phyloP scores from a whole-genome alignment of 2,113 vertebrate species.

The Halcyon senegalensis region DNA sequence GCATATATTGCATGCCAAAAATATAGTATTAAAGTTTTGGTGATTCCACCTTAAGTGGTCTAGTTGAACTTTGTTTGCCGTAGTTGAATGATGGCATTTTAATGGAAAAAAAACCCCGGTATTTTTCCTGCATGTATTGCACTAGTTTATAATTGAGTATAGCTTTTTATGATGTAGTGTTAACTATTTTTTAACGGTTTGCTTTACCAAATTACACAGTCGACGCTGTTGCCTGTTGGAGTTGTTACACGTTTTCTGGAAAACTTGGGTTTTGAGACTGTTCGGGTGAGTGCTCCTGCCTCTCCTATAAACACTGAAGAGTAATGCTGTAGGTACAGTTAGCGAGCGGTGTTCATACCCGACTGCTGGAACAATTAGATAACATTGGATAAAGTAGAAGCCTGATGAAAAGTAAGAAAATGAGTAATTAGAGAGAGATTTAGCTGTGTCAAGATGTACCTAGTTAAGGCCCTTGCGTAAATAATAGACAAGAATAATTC shows the following conservation, averaged over 20 bases:
- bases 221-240: background rate
- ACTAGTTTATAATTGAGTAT: background rate
- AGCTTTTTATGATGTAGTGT: background rate
- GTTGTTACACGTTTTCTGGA: background rate
- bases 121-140: background rate
- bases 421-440: background rate
- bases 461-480: background rate
- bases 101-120: background rate
- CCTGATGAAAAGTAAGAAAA: slow-evolving; percentile 23
- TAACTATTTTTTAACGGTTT: background rate
- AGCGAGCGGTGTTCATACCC: background rate
- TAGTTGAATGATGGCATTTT: background rate
- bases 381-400: background rate
- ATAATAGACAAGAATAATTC: slow-evolving; percentile 2
- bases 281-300: background rate
- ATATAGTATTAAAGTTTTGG: slow-evolving; percentile 89
- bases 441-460: slow-evolving; percentile 1
- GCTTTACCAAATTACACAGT: background rate
- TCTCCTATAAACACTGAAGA: background rate
- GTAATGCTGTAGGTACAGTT: background rate
- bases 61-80: background rate
- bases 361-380: background rate
- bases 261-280: background rate
- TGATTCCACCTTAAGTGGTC: slow-evolving; percentile 48
- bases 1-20: slow-evolving; percentile 80